These are phyloP conservation scores for Bedellia somnulentella DNA, from an alignment of 2,888 invertebrate species.

Conservation along the genomic window DNA sequence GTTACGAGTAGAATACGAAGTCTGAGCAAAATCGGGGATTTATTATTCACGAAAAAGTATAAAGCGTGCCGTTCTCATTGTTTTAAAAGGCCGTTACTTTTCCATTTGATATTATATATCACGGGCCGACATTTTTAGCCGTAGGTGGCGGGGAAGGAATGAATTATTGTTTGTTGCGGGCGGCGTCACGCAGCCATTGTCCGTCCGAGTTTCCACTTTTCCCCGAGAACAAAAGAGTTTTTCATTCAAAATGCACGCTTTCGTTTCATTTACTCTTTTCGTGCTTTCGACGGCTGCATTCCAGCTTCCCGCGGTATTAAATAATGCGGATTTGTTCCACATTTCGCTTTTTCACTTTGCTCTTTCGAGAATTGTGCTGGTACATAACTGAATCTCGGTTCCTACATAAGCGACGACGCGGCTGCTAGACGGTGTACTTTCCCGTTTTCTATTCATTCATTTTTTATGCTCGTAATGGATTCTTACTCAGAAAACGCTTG, in stretches of 20 bases:
- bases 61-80: slow-evolving; percentile 34
- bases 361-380: slow-evolving; percentile 19
- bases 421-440: no score
- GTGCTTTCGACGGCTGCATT: slow-evolving; percentile 50
- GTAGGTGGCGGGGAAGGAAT: slow-evolving; percentile 60
- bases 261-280: slow-evolving; percentile 59
- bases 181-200: slow-evolving; percentile 49
- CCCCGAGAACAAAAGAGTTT: slow-evolving; percentile 53
- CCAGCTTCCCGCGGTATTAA: slow-evolving; percentile 50
- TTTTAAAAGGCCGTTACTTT: slow-evolving; percentile 57
- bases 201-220: slow-evolving; percentile 40
- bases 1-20: slow-evolving; percentile 15
- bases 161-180: slow-evolving; percentile 53
- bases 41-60: slow-evolving; percentile 28
- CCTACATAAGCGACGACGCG: no score
- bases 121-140: slow-evolving; percentile 58
- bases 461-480: no score
- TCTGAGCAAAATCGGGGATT: slow-evolving; percentile 17
- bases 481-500: no score
- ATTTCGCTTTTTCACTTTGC: slow-evolving; percentile 30
- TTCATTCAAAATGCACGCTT: slow-evolving; percentile 56
- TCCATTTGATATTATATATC: slow-evolving; percentile 56
- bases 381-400: no score
- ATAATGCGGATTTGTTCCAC: slow-evolving; percentile 47
- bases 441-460: no score